These are phyloP conservation scores for Probaryconus sp. DNA, from an alignment of 1,140 invertebrate genomes.

Conservation along the genomic window DNA sequence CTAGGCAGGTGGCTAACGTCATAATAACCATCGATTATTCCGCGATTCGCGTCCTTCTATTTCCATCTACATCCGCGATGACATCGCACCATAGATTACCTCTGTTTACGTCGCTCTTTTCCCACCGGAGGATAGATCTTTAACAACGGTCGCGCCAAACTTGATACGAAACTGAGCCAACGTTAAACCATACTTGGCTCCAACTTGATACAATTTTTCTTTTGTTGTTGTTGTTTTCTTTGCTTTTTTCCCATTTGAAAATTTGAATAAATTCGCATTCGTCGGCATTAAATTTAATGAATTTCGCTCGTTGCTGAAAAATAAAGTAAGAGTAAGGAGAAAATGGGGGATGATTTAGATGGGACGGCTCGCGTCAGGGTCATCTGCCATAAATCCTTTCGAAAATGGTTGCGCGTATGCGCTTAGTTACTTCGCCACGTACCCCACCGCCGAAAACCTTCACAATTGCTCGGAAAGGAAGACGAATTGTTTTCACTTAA, in stretches of 20 bases:
- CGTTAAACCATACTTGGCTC: too few species aligned
- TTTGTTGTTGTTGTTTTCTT: too few species aligned
- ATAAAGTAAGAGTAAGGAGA: constrained; percentile 13
- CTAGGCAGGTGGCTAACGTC: constrained; percentile 24
- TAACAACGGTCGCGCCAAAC: too few species aligned
- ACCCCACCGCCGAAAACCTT: constrained; percentile 29
- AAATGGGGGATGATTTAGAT: constrained; percentile 59
- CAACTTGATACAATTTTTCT: too few species aligned
- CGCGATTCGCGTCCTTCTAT: constrained; percentile 11
- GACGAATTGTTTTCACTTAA: constrained; percentile 24
- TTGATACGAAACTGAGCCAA: too few species aligned
- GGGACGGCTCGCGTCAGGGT: constrained; percentile 53
- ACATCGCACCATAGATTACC: not conserved
- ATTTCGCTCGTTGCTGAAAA: too few species aligned
- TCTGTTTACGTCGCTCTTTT: too few species aligned
- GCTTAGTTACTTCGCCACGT: constrained; percentile 41
- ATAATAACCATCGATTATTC: constrained; percentile 33
- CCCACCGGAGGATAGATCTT: too few species aligned
- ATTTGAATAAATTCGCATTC: too few species aligned
- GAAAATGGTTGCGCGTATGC: constrained; percentile 20
- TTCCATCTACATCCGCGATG: not conserved
- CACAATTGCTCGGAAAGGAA: constrained; percentile 16
- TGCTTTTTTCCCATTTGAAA: too few species aligned
- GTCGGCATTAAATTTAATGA: too few species aligned
- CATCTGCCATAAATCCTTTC: constrained; percentile 61